phyloP scores from a whole-genome alignment of 2,888 invertebrate species.

The Amphimallon solstitiale region DNA sequence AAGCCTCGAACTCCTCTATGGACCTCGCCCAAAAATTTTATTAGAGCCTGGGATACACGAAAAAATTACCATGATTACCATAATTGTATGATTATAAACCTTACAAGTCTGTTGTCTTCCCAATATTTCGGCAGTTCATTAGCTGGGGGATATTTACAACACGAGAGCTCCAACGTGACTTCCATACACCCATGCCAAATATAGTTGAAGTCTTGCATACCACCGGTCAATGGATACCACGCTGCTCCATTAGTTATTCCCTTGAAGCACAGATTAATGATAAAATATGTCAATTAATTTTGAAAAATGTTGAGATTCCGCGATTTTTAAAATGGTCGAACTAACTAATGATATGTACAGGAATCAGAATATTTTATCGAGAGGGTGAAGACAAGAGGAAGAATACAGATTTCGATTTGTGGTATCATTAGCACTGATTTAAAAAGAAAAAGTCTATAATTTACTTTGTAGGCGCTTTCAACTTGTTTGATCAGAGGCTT shows the following conservation, averaged over 20 bases:
- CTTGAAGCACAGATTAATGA: too few relatives aligned
- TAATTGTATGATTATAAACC: constrained; percentile 40
- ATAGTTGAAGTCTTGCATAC: constrained; percentile 96
- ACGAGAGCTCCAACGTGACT: constrained; percentile 92
- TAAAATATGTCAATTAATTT: too few relatives aligned
- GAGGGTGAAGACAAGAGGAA: too few relatives aligned
- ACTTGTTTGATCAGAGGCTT: too few relatives aligned
- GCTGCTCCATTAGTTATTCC: constrained; percentile 96
- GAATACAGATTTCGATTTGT: too few relatives aligned
- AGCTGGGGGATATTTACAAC: constrained; percentile 91
- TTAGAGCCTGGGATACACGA: constrained; percentile 71
- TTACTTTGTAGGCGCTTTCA: too few relatives aligned
- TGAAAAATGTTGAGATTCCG: too few relatives aligned
- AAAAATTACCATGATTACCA: neutral
- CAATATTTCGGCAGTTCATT: constrained; percentile 84
- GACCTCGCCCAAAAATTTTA: constrained; percentile 86
- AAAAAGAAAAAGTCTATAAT: too few relatives aligned
- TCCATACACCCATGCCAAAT: constrained; percentile 95
- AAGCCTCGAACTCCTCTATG: constrained; percentile 91
- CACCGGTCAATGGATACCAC: constrained; percentile 91
- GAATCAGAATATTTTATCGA: too few relatives aligned
- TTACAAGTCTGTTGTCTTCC: constrained; percentile 87
- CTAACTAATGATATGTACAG: too few relatives aligned
- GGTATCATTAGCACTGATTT: too few relatives aligned
- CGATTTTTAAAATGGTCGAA: too few relatives aligned